Evolutionary conservation across 1,140 invertebrate species (phyloP).

Genomic region (Teleopsis dalmanni): DNA sequence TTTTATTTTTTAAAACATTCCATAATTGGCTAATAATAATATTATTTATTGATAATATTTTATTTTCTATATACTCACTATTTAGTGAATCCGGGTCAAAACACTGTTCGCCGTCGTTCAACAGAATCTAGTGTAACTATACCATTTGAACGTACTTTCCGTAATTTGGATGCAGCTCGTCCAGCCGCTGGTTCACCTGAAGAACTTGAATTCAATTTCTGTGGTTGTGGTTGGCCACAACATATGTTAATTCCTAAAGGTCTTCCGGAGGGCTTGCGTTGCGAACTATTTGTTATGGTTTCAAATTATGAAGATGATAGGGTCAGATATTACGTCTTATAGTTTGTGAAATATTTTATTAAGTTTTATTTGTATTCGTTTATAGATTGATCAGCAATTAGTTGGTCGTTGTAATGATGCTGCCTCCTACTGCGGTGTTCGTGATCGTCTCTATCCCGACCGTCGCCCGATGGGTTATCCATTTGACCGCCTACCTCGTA

Average conservation of each 20-base stretch:
- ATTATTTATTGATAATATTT: not conserved
- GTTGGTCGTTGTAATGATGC: conserved; percentile 58
- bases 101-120: conserved; percentile 55
- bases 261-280: conserved; percentile 55
- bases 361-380: not conserved
- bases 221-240: conserved; percentile 81
- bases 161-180: conserved; percentile 51
- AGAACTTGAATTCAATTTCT: conserved; percentile 63
- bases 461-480: conserved; percentile 67
- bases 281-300: conserved; percentile 73
- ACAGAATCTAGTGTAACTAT: conserved; percentile 63
- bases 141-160: conserved; percentile 63
- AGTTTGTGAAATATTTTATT: not conserved
- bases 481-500: conserved; percentile 57
- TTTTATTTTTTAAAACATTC: not conserved
- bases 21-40: not conserved
- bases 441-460: conserved; percentile 66
- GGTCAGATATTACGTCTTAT: conserved; percentile 42
- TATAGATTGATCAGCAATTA: conserved; percentile 51
- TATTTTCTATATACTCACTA: not conserved
- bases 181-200: conserved; percentile 48
- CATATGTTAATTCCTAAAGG: conserved; percentile 77
- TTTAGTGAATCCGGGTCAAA: conserved; percentile 58
- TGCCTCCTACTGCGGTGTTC: conserved; percentile 64
- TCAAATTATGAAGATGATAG: conserved; percentile 65